Base-by-base conservation (phyloP, 2,888 invertebrate genomes). In the Germaria angustata region DNA sequence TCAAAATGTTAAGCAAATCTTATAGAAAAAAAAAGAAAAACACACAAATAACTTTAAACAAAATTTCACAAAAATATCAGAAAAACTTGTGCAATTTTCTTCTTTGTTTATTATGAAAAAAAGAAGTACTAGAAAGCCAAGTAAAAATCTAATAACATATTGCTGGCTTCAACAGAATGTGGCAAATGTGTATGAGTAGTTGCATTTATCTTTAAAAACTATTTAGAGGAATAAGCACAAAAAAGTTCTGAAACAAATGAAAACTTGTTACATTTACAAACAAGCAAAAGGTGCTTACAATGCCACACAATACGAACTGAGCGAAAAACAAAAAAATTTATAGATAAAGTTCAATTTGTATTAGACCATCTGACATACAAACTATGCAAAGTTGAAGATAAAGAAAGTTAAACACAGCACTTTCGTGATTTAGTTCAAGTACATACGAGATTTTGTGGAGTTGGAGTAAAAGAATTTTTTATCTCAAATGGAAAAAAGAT, bases 301-400 rank as follows among this genome's bases (percentile, higher is more conserved):
- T 61, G 46, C 57, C 66, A 39, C 49, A 55, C 13, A 20, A 17
- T n/a, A 55, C 41, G 68, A 55, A 24, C 15, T 9, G 24, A 46
- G n/a, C 13, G 39, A 34, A 15, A 57, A 51, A 24, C n/a, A 32
- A 65, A 36, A 39, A 61, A 51, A 63, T 63, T 53, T 66, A 72
- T 59, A 78, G 81, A 78, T 78, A 81, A 81, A 78, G 81, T 81
- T 81, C 81, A 78, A 81, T 81, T 78, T 81, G 69, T 81, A 69
- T 69, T 69, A 77, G 59, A 66, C 57, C 73, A 22, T n/a, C 65
- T 57, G 34, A 53, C 65, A 78, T 9, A 63, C 20, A 20, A 39
- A 17, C n/a, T 55, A 46, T 36, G 46, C 24, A 46, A 28, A 59
- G 46, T 66, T 44, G 17, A 0, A 65, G 65, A 77, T 61, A 53